Conservation (phyloP, 2,113 vertebrate genomes). For the Anarrhichthys ocellatus region DNA sequence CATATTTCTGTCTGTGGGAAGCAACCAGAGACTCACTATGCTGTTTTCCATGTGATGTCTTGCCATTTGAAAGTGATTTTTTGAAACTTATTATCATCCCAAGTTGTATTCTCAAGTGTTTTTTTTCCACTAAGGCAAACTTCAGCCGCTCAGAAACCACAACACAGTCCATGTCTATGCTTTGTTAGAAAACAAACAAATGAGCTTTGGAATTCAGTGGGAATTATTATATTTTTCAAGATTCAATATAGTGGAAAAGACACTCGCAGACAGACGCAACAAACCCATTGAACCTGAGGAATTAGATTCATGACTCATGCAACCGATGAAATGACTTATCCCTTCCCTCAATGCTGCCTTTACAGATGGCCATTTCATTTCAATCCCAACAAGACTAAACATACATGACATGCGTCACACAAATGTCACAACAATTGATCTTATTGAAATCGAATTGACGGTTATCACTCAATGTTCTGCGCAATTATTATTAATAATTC, state of each 20-base stretch:
- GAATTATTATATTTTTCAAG: constrained; percentile 16
- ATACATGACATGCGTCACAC: neutral
- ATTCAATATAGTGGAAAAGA: constrained; percentile 9
- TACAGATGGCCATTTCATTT: neutral
- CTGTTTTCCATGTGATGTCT: constrained; percentile 38
- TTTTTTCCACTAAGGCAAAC: constrained; percentile 51
- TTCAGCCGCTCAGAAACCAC: constrained; percentile 44
- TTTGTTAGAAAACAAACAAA: constrained; percentile 58
- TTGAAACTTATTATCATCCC: constrained; percentile 64
- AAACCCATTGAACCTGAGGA: neutral
- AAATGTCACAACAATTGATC: neutral
- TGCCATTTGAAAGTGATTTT: constrained; percentile 64
- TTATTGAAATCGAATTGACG: neutral
- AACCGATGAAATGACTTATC: neutral
- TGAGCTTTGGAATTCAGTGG: constrained; percentile 29
- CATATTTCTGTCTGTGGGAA: constrained; percentile 53
- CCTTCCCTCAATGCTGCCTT: neutral
- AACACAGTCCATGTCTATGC: constrained; percentile 30
- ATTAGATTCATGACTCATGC: neutral
- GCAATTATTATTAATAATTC: neutral
- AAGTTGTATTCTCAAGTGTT: constrained; percentile 61
- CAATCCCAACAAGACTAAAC: neutral
- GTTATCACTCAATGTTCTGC: neutral
- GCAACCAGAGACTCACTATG: constrained; percentile 35
- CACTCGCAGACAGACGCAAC: neutral